Base-by-base conservation (phyloP, 2,797 vertebrate species). In the Sebastiscus albofasciatus region DNA sequence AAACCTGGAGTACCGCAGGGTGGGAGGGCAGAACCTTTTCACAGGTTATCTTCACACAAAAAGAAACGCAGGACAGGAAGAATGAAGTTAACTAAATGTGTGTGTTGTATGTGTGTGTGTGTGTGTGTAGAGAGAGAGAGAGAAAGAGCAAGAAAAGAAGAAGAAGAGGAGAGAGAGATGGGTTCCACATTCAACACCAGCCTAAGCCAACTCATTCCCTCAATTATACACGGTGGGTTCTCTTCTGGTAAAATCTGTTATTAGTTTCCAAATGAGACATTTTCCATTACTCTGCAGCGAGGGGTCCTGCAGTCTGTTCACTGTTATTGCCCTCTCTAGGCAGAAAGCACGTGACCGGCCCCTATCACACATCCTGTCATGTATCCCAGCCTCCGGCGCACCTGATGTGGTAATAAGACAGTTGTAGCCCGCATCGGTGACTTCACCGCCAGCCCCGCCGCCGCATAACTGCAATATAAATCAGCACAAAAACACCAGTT, bases 231-330 rank as follows among this genome's bases (percentile, higher is more conserved):
- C 5, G 22, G 54, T 73, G 33, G n/a, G n/a, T 73, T 72, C 73
- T 87, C 73, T 70, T 67, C 80, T 76, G 56, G 70, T 77, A 54
- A 79, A 82, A 86, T 77, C 46, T 68, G 29, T 75, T 70, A 79
- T 89, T 87, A 85, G 52, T 81, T 90, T 83, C 84, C 75, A 88
- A 89, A 85, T 85, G 67, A 81, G 78, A 83, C 76, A 49, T 86
- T 88, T 90, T 70, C 56, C 73, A 81, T 89, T 74, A 62, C 77
- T 78, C 69, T 74, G 60, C 73, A 72, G 54, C 6, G 29, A 75
- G 18, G 54, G 39, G 27, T 70, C 56, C 71, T 72, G 83, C 79
- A 62, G 75, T 72, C 72, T 60, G 65, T 31, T 81, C 33, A 13
- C 71, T 79, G 65, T 75, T 77, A 82, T 82, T 79, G 76, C 69